These are phyloP conservation scores for Siphlonurus alternatus DNA, from an alignment of 2,888 invertebrate genomes.

Conservation along the genomic window DNA sequence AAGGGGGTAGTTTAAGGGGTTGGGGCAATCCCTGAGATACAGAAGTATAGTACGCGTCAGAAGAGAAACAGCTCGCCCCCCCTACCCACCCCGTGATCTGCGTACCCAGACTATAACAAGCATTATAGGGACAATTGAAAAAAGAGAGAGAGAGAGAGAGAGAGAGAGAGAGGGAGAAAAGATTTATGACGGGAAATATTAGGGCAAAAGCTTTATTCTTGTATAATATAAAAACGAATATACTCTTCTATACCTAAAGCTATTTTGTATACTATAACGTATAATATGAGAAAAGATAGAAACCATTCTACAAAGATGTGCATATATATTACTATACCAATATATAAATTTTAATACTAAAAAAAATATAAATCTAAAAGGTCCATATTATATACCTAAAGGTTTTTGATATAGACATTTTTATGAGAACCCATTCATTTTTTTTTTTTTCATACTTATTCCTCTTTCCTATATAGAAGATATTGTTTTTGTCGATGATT, in stretches of 20 bases:
- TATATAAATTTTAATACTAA: background rate
- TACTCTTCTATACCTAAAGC: background rate
- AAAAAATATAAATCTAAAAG: background rate
- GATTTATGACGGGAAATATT: background rate
- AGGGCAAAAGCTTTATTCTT: background rate
- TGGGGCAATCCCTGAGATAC: too few relatives aligned
- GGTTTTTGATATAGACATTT: background rate
- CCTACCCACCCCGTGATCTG: too few relatives aligned
- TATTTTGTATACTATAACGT: background rate
- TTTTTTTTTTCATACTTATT: background rate
- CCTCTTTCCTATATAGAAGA: background rate
- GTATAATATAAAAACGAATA: background rate
- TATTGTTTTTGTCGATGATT: background rate
- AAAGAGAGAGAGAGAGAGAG: conserved; percentile 2
- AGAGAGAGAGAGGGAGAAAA: background rate
- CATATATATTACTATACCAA: background rate
- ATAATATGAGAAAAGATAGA: too few relatives aligned
- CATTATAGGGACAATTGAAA: background rate
- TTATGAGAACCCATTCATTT: background rate
- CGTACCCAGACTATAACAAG: background rate
- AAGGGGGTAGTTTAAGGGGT: too few relatives aligned
- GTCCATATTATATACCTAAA: background rate
- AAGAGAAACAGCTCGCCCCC: too few relatives aligned
- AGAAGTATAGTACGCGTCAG: too few relatives aligned
- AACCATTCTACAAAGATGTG: background rate